Evolutionary conservation across 1,140 invertebrate species (phyloP), one percentile per base, ranked within the genome.

Genomic region (Nixonia krombeini): DNA sequence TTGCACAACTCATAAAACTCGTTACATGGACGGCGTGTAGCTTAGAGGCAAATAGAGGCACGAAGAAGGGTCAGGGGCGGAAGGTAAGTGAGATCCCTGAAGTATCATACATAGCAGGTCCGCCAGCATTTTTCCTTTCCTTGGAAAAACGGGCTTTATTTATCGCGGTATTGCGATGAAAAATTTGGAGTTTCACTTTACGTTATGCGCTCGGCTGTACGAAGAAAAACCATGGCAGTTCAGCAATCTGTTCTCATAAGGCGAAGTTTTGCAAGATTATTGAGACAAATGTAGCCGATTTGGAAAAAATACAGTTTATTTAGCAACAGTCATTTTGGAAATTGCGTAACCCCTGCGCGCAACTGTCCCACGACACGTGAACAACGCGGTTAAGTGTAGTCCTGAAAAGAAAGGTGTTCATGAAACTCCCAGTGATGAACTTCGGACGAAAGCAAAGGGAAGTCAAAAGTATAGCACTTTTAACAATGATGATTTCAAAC

Each of bases 1-100:
- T 72, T 72, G 40, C 70, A 65, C 70, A 72, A 72, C 64, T 72
- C 70, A 72, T 72, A 72, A 72, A 72, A 72, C 70, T 72, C 64
- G 70, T 72, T 72, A 61, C 59, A 53, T 45, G 65, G 51, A 67
- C 58, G 56, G 55, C 58, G 44, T 38, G 57, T 66, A 71, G 68
- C 63, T 71, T 61, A 57, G 51, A 62, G 63, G 53, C 58, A 58
- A 66, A 71, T 66, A 66, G 42, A 33, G 49, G 50, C 17, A 42
- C 10, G 13, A 35, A 35, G 13, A 9, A 12, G 29, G 38, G 18
- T 28, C 28, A 46, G 56, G 59, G 49, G 52, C 37, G 40, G 26
- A 18, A 40, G 45, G 17, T 25, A 50, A 58, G 47, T 33, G 51
- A 38, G 49, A 71, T 61, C 57, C 58, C 44, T 62, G 61, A 62